Evolutionary conservation across 2,888 invertebrate genomes (phyloP).

Genomic region (Drosophila lutescens): DNA sequence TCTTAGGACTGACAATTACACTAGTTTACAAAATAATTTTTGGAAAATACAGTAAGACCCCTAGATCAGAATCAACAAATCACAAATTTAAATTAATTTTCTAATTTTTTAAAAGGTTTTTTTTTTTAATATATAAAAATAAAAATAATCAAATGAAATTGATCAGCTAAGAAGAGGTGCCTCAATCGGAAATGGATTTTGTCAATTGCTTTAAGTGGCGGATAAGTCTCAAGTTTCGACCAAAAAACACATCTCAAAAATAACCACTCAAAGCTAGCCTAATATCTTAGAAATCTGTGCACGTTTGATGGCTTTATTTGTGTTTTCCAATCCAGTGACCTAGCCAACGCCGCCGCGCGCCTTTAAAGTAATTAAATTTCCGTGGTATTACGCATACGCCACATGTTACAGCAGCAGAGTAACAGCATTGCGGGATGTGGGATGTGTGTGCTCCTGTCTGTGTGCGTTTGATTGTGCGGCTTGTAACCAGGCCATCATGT

Average conservation of each 20-base stretch:
- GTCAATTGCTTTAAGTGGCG: constrained; percentile 41
- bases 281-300: constrained; percentile 10
- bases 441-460: constrained; percentile 9
- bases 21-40: too few species aligned
- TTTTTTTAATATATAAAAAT: too few species aligned
- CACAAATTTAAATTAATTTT: too few species aligned
- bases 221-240: constrained; percentile 39
- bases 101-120: too few species aligned
- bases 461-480: constrained; percentile 30
- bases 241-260: not conserved
- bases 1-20: too few species aligned
- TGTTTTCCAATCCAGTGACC: constrained; percentile 33
- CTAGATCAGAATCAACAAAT: too few species aligned
- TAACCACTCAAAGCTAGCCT: not conserved
- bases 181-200: constrained; percentile 66
- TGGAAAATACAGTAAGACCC: too few species aligned
- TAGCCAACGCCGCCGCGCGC: constrained; percentile 4
- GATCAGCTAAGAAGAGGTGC: not conserved
- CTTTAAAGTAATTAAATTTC: constrained; percentile 64
- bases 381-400: constrained; percentile 57
- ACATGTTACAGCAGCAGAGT: constrained; percentile 34
- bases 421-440: constrained; percentile 4
- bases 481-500: constrained; percentile 46
- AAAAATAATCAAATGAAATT: not conserved
- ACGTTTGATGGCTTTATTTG: constrained; percentile 29